Evolutionary conservation across 2,888 invertebrate species (phyloP).

Genomic region (Epirrita christyi): DNA sequence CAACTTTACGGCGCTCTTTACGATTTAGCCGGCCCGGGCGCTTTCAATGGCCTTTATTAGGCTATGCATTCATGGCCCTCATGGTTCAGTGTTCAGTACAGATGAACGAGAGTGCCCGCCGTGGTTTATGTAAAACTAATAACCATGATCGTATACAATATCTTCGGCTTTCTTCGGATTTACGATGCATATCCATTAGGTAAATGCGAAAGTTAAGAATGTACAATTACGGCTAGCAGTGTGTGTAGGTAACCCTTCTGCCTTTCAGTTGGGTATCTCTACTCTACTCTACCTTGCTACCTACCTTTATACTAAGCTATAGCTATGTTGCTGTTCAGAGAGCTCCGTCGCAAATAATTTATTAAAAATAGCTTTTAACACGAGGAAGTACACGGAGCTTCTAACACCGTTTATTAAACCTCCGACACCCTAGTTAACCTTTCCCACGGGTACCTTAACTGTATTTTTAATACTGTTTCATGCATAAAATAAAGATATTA

Average conservation of each 20-base stretch:
- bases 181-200: slow-evolving; percentile 15
- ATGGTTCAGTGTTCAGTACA: slow-evolving; percentile 53
- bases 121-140: slow-evolving; percentile 26
- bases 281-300: not conserved
- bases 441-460: slow-evolving; percentile 31
- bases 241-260: not conserved
- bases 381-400: slow-evolving; percentile 36
- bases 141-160: slow-evolving; percentile 15
- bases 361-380: slow-evolving; percentile 38
- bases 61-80: slow-evolving; percentile 70
- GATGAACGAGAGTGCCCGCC: slow-evolving; percentile 42
- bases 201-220: slow-evolving; percentile 11
- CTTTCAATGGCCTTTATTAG: slow-evolving; percentile 77
- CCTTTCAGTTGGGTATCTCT: slow-evolving; percentile 18
- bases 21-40: slow-evolving; percentile 70
- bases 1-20: slow-evolving; percentile 82
- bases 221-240: not conserved
- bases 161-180: slow-evolving; percentile 15
- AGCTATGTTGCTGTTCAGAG: slow-evolving; percentile 16
- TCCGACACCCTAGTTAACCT: slow-evolving; percentile 42
- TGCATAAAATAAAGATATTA: slow-evolving; percentile 26
- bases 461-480: slow-evolving; percentile 36
- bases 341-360: slow-evolving; percentile 37
- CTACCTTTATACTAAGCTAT: not conserved
- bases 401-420: slow-evolving; percentile 41